Base-by-base conservation (phyloP, 2,797 vertebrate genomes). In the Chelonia mydas region DNA sequence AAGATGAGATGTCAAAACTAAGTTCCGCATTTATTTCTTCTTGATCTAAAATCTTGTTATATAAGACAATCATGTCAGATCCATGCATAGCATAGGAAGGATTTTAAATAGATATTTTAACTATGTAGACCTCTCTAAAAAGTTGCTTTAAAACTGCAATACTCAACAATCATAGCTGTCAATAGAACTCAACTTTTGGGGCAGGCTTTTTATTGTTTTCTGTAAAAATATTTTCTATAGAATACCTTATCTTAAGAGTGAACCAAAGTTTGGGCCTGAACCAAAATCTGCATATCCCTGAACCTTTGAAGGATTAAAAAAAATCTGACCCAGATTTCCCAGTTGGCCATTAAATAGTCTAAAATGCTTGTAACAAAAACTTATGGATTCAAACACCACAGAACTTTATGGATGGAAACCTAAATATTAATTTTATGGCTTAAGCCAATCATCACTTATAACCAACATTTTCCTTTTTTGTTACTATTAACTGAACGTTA, bases 121-220 rank as follows among this genome's bases (percentile, higher is more conserved):
- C 72, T 84, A 23, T 91, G 41, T 61, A 89, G 84, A 89, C 83
- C 54, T 83, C 41, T 55, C 77, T 72, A 81, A 72, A 83, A 88
- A 50, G 16, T 61, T 90, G 74, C 47, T 90, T 84, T 89, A 59
- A 96, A 94, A 53, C 33, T 61, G 17, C 17, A 16, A 33, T 11
- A 84, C 21, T 13, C n/a, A 84, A 9, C 16, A 65, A n/a, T n/a
- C 61, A 54, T 11, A 80, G 78, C 79, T 81, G 31, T 81, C 7
- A n/a, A 50, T 53, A 51, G 31, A 50, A 53, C 21, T 84, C 49
- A 68, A 11, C 19, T 37, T 37, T 37, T 10, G n/a, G n/a, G 33
- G n/a, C 19, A 72, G 7, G n/a, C 17, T 10, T 76, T 3, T 27
- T 47, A 25, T 11, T 41, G 3, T 76, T 76, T 76, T 47, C 25